A percentile compares a stretch with the other conserved stretches of the same genome.
Conservation (phyloP, 2,797 vertebrate species). For the Hydrophis major region DNA sequence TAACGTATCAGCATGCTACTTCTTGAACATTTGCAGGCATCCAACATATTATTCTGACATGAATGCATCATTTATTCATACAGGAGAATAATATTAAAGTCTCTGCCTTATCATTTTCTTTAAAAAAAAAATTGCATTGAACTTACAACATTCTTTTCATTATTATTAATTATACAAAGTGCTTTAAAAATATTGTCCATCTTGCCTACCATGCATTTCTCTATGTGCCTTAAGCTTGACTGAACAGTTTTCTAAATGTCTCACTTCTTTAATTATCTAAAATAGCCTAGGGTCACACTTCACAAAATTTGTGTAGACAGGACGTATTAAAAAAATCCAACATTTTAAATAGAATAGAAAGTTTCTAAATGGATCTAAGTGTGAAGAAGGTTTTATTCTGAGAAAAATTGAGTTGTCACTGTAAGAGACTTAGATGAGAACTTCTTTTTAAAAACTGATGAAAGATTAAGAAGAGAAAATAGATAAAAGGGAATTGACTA, state of each 20-base stretch:
- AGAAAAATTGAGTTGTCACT: background rate
- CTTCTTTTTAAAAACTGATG: background rate
- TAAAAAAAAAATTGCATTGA: background rate
- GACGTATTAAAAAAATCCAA: background rate
- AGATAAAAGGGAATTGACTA: background rate
- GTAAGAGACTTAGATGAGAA: background rate
- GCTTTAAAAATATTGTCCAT: background rate
- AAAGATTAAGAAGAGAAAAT: slow-evolving; percentile 11
- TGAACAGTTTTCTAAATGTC: slow-evolving; percentile 4
- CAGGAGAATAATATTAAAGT: background rate
- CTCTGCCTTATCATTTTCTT: background rate
- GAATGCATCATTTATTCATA: background rate
- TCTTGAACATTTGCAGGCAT: background rate
- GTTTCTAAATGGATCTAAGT: slow-evolving; percentile 10
- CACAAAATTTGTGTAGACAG: background rate
- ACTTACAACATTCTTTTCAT: background rate
- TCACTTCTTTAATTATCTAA: slow-evolving; percentile 1
- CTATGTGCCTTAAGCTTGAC: background rate
- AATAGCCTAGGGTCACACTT: background rate
- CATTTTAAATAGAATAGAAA: slow-evolving; percentile 6
- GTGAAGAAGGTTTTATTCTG: background rate
- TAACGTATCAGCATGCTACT: background rate
- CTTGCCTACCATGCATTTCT: background rate
- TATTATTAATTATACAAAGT: background rate
- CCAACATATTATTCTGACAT: background rate